phyloP scores from a whole-genome alignment of 2,797 vertebrate species.

The Melanogrammus aeglefinus region DNA sequence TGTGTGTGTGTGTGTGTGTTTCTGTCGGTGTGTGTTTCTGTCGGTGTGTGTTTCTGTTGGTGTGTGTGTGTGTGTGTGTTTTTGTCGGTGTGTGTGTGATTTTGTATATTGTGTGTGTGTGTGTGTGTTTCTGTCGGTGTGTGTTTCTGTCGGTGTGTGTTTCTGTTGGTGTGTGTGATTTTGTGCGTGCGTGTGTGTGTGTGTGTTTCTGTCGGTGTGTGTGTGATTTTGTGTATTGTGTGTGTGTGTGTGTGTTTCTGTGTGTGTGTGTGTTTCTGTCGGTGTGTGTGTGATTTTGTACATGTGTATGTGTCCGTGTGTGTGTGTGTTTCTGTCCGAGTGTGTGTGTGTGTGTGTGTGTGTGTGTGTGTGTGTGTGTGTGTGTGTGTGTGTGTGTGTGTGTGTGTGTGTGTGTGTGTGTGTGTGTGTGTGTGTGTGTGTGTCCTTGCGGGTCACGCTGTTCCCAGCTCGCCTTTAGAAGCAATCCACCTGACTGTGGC shows the following conservation, averaged over 20 bases:
- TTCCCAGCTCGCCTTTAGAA: constrained; percentile 48
- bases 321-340: too few species aligned
- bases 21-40: not conserved
- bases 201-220: constrained; percentile 1
- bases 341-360: not conserved
- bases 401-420: too few species aligned
- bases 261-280: not conserved
- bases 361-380: not conserved
- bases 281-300: not conserved
- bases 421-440: not conserved
- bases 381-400: too few species aligned
- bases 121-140: not conserved
- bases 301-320: too few species aligned
- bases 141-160: too few species aligned
- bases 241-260: not conserved
- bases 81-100: too few species aligned
- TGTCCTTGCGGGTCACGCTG: constrained; percentile 17
- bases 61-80: too few species aligned
- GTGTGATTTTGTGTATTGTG: not conserved
- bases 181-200: not conserved
- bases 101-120: not conserved
- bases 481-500: constrained; percentile 39
- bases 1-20: not conserved
- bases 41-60: not conserved
- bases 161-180: not conserved